Evolutionary conservation across 2,888 invertebrate genomes (phyloP), one percentile per base, ranked within the genome.

Genomic region (Nemoura dubitans): DNA sequence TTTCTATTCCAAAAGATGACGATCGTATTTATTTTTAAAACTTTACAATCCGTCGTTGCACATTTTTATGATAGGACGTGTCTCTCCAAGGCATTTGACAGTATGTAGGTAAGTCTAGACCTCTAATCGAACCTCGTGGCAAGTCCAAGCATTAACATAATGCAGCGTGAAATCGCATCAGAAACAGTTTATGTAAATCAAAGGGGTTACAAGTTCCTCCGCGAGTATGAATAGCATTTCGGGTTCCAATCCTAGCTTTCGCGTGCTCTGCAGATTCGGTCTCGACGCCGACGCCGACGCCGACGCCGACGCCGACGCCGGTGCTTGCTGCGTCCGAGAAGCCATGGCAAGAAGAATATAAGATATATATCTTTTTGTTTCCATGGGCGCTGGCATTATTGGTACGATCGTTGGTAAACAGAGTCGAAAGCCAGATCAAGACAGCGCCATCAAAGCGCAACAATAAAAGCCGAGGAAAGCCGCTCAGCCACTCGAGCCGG

Each of bases 401-500:
- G 59, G 59, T 21, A 10, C 1, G 59, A 59, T 59, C 59, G 59
- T 21, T 59, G 59, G 59, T 59, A 59, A 59, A 59, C 59, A 59
- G 59, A 59, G 59, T 59, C 59, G 59, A 59, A 59, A 59, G 59
- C 59, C 16, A 59, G 59, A 59, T 59, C 59, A 59, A 10, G 59
- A 59, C 59, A 0, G 78, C 30, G 30, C n/a, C 81, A n/a, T 30
- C 81, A 81, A 81, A 81, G 81, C 28, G 14, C 81, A 81, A 81
- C 81, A 81, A 81, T 30, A 81, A 81, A 81, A 14, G 27, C 28
- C 21, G 7, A 6, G n/a, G 29, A 28, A 28, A 30, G 81, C 81
- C 28, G n/a, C n/a, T 30, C 28, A 81, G 25, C 26, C 78, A 27
- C 27, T 78, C 78, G n/a, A 26, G 59, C 2, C 10, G 21, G 30